Percentiles rank a stretch among this genome's conserved stretches.
phyloP scores from a whole-genome alignment of 2,888 invertebrate species.

The Stegana nigrithorax region DNA sequence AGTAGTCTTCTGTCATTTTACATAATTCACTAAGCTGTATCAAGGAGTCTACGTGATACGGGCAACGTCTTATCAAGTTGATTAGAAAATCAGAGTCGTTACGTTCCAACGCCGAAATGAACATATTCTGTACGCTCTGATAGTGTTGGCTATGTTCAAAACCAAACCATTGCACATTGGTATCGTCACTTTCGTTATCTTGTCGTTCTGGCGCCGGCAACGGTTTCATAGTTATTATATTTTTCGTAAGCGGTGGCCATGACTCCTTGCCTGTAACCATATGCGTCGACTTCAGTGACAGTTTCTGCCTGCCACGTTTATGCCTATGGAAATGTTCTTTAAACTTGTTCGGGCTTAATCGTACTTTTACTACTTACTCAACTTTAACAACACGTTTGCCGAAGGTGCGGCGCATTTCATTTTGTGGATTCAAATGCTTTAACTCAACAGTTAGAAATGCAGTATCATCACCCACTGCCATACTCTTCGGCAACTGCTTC shows the following conservation, averaged over 20 bases:
- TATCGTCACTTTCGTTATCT: conserved; percentile 31
- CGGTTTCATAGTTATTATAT: conserved; percentile 79
- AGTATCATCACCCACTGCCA: conserved; percentile 74
- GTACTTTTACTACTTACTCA: conserved; percentile 67
- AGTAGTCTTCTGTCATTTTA: conserved; percentile 80
- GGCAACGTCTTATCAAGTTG: conserved; percentile 78
- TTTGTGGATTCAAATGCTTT: conserved; percentile 81
- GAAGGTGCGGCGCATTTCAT: conserved; percentile 85
- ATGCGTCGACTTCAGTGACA: conserved; percentile 75
- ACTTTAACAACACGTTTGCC: conserved; percentile 82
- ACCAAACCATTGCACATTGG: conserved; percentile 72
- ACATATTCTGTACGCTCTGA: conserved; percentile 79
- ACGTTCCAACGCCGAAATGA: conserved; percentile 82
- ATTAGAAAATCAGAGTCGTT: conserved; percentile 83
- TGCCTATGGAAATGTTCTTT: too few species aligned
- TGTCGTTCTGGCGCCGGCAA: conserved; percentile 67
- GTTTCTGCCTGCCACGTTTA: conserved; percentile 71
- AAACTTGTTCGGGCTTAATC: background rate
- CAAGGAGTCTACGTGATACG: conserved; percentile 84
- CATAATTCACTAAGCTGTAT: conserved; percentile 85
- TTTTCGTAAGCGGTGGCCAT: conserved; percentile 79
- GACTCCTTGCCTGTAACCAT: conserved; percentile 78
- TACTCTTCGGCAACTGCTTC: conserved; percentile 36
- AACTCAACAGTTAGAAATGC: conserved; percentile 75
- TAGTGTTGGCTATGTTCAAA: conserved; percentile 82